phyloP scores from a whole-genome alignment of 1,140 invertebrate species.

The Calliphora vicina region DNA sequence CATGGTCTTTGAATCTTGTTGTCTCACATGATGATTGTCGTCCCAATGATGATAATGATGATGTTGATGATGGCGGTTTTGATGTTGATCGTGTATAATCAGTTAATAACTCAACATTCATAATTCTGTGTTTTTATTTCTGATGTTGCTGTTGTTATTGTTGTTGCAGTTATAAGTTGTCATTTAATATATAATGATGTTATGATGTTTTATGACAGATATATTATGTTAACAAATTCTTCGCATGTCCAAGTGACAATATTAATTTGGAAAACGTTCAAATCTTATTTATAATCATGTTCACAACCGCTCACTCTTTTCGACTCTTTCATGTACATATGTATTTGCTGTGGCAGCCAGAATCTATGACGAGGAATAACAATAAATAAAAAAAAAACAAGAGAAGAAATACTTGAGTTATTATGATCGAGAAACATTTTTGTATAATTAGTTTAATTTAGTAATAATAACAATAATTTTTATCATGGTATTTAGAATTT shows the following conservation, averaged over 20 bases:
- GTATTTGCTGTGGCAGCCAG: too few relatives aligned
- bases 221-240: constrained; percentile 44
- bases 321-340: too few relatives aligned
- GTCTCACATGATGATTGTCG: not conserved
- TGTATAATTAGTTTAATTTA: constrained; percentile 10
- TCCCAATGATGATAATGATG: not conserved
- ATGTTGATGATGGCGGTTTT: not conserved
- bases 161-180: not conserved
- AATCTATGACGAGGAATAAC: not conserved
- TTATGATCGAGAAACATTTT: not conserved
- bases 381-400: not conserved
- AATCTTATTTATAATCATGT: constrained; percentile 18
- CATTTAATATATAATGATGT: constrained; percentile 33
- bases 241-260: constrained; percentile 40
- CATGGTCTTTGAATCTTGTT: not conserved
- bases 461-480: constrained; percentile 13
- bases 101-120: constrained; percentile 23
- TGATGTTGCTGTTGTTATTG: not conserved
- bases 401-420: not conserved
- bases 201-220: constrained; percentile 44
- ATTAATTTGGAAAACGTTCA: constrained; percentile 40
- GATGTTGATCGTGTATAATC: not conserved
- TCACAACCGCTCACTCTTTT: not conserved
- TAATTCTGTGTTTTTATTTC: not conserved
- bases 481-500: not conserved